Evolutionary conservation across 92 coral and sea anemone species (phyloP), one percentile per base, ranked within the genome.

Genomic region (Ricordea florida): DNA sequence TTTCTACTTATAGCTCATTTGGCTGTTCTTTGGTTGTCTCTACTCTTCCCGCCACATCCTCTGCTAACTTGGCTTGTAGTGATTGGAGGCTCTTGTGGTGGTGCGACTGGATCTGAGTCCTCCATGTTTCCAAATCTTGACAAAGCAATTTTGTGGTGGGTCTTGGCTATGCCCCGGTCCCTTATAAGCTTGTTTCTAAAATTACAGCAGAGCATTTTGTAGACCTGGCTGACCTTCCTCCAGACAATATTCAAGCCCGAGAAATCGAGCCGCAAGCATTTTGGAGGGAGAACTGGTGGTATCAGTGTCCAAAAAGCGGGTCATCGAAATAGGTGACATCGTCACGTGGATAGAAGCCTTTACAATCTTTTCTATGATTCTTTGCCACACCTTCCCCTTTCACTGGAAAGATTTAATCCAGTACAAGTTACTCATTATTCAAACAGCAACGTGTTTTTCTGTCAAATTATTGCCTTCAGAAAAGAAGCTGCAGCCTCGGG

Each of bases 91-190:
- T 45, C 52, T 45, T 45, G 7, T 16, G 6, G 52, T 45, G 52
- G 22, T 22, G 52, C 0, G 8, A 10, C 52, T 16, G n/a, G n/a
- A n/a, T 22, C 52, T 45, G 23, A 9, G 17, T 45, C 52, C 52
- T 45, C 10, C 11, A 18, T 27, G 60, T 6, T 30, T 48, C 62
- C 75, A 28, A 25, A 8, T 14, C 28, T 47, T n/a, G 38, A 35
- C 30, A 66, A 66, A 38, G 74, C 59, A n/a, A n/a, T n/a, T 66
- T 42, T 47, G 75, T 45, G 52, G 14, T 67, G 2, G 47, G 75
- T 28, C 60, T 41, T 28, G 47, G 75, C 13, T 48, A 67, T 67
- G 62, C 75, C 3, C 62, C 75, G 17, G 62, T 67, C 10, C 75
- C 75, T 21, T 27, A 67, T 60, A n/a, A n/a, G n/a, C n/a, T n/a